Percentiles rank a stretch among this genome's conserved stretches.
These are phyloP conservation scores for Catharus fuscescens DNA, from an alignment of 2,113 vertebrate species.

Conservation along the genomic window DNA sequence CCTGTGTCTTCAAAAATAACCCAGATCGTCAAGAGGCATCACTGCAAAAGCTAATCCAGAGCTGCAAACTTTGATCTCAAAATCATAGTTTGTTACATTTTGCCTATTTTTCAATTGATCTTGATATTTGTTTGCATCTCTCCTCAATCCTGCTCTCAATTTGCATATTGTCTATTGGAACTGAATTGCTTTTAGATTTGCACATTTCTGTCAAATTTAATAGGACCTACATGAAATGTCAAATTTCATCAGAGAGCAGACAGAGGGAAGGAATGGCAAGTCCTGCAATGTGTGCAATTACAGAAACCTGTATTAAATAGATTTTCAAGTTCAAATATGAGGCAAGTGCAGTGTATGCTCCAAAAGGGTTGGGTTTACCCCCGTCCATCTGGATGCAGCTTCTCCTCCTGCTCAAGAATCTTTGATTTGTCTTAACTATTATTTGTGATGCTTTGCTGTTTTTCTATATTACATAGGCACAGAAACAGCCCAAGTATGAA, in stretches of 20 bases:
- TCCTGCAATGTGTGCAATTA: neutral
- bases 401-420: neutral
- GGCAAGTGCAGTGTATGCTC: neutral
- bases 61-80: neutral
- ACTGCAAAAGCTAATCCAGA: neutral
- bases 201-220: neutral
- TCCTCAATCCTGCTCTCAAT: neutral
- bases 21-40: neutral
- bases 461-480: conserved; percentile 71
- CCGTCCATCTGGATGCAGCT: neutral
- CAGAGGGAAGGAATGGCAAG: neutral
- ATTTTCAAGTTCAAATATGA: neutral
- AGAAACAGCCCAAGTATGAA: conserved; percentile 87
- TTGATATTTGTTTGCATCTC: neutral
- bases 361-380: neutral
- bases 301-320: neutral
- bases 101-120: neutral
- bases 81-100: neutral
- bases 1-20: neutral
- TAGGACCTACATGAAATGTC: neutral
- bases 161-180: neutral
- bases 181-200: neutral
- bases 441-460: conserved; percentile 5
- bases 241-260: neutral
- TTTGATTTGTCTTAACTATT: neutral